Evolutionary conservation across 2,888 invertebrate genomes (phyloP).

Genomic region (Bombylius discolor): DNA sequence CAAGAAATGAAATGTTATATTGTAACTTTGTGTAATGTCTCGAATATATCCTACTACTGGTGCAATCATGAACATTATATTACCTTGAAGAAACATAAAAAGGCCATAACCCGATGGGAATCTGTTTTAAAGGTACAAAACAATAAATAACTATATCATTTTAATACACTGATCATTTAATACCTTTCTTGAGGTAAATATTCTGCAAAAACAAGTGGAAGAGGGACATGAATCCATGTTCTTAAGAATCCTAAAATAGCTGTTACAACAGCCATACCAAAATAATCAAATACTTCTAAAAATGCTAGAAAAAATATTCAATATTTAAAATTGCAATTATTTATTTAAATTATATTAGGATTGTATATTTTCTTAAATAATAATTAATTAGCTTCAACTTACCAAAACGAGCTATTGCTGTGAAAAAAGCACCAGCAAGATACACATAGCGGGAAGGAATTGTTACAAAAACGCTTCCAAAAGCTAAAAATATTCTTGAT

Average conservation of each 20-base stretch:
- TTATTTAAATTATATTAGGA: too few relatives aligned
- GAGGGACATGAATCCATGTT: conserved; percentile 55
- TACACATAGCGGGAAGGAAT: conserved; percentile 53
- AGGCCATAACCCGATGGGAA: conserved; percentile 62
- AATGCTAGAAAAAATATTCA: conserved; percentile 36
- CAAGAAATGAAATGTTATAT: conserved; percentile 52
- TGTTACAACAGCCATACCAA: conserved; percentile 45
- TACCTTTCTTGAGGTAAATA: conserved; percentile 47
- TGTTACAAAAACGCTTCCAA: conserved; percentile 45
- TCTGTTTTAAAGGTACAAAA: conserved; percentile 20
- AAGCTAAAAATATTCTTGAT: conserved; percentile 49
- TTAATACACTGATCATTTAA: too few relatives aligned
- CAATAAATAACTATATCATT: background rate
- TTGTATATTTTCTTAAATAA: background rate
- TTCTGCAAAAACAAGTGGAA: conserved; percentile 58
- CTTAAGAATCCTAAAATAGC: conserved; percentile 53
- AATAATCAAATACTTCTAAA: conserved; percentile 37
- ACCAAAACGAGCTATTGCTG: conserved; percentile 57
- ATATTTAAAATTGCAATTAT: background rate
- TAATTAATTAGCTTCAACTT: conserved; percentile 14
- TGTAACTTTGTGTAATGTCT: conserved; percentile 48
- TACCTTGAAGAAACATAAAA: conserved; percentile 57
- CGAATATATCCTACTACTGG: conserved; percentile 53
- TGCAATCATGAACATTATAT: conserved; percentile 52
- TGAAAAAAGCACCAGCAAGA: conserved; percentile 48